phyloP scores from a whole-genome alignment of 2,888 invertebrate species.

The Ptychoptera albimana region DNA sequence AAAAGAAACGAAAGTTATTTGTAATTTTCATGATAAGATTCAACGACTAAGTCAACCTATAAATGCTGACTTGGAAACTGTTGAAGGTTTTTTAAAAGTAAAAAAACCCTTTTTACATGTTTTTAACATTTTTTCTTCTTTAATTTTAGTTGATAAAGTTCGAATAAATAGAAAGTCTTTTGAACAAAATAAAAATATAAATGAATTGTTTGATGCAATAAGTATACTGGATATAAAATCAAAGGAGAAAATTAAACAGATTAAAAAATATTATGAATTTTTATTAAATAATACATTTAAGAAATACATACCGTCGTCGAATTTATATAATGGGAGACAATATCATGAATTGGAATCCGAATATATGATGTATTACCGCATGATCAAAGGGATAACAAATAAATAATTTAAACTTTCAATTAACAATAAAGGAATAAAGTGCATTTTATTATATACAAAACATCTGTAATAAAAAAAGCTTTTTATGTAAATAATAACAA shows the following conservation, averaged over 20 bases:
- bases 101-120: neutral
- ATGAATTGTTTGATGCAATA: slow-evolving; percentile 1
- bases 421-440: no score
- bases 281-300: slow-evolving; percentile 3
- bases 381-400: neutral
- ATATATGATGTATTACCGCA: slow-evolving; percentile 20
- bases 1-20: no score
- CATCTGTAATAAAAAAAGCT: no score
- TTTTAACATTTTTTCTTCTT: neutral
- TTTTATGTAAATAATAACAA: no score
- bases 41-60: no score
- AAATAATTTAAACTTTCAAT: no score
- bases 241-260: neutral
- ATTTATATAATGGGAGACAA: slow-evolving; percentile 5
- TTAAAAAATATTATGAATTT: neutral
- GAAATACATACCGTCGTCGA: slow-evolving; percentile 1
- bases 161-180: neutral
- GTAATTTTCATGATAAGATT: no score
- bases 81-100: neutral
- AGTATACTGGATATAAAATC: neutral
- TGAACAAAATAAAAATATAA: neutral
- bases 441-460: no score
- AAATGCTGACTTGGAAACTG: no score
- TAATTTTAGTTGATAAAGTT: neutral
- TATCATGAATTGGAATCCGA: slow-evolving; percentile 7